These are phyloP conservation scores for Otocyon megalotis DNA, from an alignment of 2,113 vertebrate species.

Conservation along the genomic window DNA sequence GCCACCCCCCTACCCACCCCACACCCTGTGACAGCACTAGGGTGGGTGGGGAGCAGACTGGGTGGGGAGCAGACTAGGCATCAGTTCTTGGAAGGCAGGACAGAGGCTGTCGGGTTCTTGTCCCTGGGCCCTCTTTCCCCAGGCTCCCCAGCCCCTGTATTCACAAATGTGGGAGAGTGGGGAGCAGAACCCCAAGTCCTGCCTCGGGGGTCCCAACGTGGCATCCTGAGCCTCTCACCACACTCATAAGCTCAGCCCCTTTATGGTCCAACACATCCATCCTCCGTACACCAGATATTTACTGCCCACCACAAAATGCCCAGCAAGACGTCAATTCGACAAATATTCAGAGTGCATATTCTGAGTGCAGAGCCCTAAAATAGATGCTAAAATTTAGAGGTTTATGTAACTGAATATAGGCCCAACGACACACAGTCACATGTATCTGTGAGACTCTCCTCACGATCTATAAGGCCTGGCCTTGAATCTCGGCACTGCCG, in stretches of 20 bases:
- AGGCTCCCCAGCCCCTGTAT: background rate
- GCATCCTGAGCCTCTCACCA: background rate
- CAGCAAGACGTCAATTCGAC: background rate
- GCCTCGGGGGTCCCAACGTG: background rate
- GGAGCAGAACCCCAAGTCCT: background rate
- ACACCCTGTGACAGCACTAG: background rate
- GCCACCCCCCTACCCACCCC: background rate
- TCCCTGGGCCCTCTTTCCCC: background rate
- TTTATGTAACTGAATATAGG: constrained; percentile 31
- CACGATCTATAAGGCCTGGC: background rate
- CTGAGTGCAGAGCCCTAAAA: background rate
- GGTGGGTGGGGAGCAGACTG: background rate
- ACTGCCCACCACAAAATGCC: background rate
- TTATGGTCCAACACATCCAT: background rate
- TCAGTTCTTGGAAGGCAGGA: background rate
- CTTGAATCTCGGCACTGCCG: background rate
- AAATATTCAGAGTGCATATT: constrained; percentile 35
- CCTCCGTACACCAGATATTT: background rate
- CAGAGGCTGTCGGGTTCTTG: background rate
- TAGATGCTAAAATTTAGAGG: constrained; percentile 41
- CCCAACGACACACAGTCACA: background rate
- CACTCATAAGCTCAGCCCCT: background rate
- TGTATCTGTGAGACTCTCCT: background rate
- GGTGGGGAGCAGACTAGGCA: background rate
- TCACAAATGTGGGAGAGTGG: background rate